Evolutionary conservation across 2,888 invertebrate species (phyloP).

Genomic region (Phyllotreta cruciferae): DNA sequence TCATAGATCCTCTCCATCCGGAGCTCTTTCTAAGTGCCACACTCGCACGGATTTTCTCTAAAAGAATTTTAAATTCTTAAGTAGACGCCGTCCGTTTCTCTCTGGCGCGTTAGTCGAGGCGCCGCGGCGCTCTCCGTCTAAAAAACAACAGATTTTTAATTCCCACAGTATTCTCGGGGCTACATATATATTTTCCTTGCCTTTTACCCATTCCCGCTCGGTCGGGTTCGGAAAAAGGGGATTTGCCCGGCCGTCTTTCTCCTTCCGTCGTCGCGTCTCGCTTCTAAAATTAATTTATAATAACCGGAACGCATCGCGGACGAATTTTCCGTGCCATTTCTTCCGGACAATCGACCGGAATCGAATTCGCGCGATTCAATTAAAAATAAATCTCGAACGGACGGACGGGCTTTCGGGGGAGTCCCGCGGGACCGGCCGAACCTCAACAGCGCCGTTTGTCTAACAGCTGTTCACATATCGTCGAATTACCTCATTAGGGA

Average conservation of each 20-base stretch:
- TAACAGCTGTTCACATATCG: constrained; percentile 63
- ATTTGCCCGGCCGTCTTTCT: too few species aligned
- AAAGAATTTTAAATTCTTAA: constrained; percentile 63
- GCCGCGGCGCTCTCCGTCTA: constrained; percentile 48
- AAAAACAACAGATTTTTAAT: constrained; percentile 63
- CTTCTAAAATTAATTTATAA: too few species aligned
- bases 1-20: constrained; percentile 60
- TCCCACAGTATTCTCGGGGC: constrained; percentile 60
- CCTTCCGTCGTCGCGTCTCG: too few species aligned
- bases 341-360: constrained; percentile 38
- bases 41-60: constrained; percentile 60
- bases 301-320: too few species aligned
- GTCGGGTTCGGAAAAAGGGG: constrained; percentile 17
- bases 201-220: constrained; percentile 50
- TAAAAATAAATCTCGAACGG: constrained; percentile 46
- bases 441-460: constrained; percentile 58
- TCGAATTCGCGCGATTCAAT: constrained; percentile 39
- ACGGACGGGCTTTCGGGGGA: constrained; percentile 32
- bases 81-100: constrained; percentile 50
- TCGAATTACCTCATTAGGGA: constrained; percentile 61
- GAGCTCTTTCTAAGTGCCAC: constrained; percentile 56
- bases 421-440: constrained; percentile 58
- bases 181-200: constrained; percentile 60
- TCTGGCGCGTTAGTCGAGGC: constrained; percentile 25
- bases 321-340: too few species aligned